Evolutionary conservation across 2,113 vertebrate genomes (phyloP).

Genomic region (Climacteris rufus): DNA sequence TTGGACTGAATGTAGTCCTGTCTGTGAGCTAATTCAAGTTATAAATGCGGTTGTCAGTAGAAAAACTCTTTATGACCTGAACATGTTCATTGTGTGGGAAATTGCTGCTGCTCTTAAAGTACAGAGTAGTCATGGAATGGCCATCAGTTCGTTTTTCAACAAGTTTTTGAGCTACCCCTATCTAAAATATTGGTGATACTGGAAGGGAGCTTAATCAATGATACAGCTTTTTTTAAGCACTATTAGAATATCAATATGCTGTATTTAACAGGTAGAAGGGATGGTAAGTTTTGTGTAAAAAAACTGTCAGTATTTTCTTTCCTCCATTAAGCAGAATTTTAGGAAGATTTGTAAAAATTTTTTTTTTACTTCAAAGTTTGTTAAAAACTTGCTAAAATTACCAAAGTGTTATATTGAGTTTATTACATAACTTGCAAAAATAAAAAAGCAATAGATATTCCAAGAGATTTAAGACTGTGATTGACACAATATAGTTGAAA

Average conservation of each 20-base stretch:
- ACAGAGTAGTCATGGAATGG: not conserved
- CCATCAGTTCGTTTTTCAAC: not conserved
- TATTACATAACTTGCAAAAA: not conserved
- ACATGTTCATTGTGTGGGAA: not conserved
- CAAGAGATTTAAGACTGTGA: not conserved
- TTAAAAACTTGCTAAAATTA: not conserved
- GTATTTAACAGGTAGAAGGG: not conserved
- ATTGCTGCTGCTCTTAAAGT: not conserved
- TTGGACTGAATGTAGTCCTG: not conserved
- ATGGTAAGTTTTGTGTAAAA: not conserved
- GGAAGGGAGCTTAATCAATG: not conserved
- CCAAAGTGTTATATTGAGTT: not conserved
- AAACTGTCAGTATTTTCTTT: not conserved
- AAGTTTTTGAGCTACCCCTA: not conserved
- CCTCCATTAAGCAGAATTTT: not conserved
- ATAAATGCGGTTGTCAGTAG: not conserved
- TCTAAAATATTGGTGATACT: not conserved
- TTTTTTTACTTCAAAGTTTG: not conserved
- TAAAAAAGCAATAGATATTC: not conserved
- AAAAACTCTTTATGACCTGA: not conserved
- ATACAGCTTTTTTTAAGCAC: not conserved
- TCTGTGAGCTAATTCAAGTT: not conserved
- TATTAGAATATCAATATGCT: not conserved
- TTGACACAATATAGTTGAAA: not conserved
- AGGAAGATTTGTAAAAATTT: not conserved